Conservation (phyloP, 2,888 invertebrate genomes). For the Cryptus viduatorius region DNA sequence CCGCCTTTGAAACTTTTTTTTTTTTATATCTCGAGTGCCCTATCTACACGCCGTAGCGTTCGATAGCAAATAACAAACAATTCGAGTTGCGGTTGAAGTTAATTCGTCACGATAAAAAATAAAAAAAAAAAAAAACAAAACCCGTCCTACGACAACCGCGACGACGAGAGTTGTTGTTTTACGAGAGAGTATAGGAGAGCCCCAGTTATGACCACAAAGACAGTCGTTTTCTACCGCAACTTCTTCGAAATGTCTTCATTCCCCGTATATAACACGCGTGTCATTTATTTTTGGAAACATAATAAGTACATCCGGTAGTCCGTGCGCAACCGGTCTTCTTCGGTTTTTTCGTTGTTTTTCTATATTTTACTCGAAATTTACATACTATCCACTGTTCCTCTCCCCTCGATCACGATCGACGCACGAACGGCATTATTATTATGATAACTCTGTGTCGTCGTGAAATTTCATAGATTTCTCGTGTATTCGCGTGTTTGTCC, state of each 20-base stretch:
- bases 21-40: too few relatives aligned
- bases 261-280: neutral
- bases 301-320: slow-evolving; percentile 37
- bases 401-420: neutral
- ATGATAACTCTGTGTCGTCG: neutral
- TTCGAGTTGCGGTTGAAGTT: neutral
- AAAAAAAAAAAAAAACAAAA: neutral
- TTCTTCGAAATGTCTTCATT: neutral
- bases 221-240: neutral
- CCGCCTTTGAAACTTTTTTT: too few relatives aligned
- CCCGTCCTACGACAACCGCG: slow-evolving; percentile 39
- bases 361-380: too few relatives aligned
- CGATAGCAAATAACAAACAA: neutral
- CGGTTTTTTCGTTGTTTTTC: neutral
- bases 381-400: neutral
- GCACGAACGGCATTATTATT: neutral
- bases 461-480: neutral
- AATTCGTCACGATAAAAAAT: neutral
- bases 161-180: neutral
- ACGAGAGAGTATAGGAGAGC: neutral
- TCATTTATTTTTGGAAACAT: slow-evolving; percentile 12
- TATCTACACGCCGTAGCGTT: too few relatives aligned
- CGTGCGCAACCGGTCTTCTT: neutral
- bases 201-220: neutral
- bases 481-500: neutral